Evolutionary conservation across 2,888 invertebrate genomes (phyloP), one percentile per base, ranked within the genome.

Genomic region (Pandemis heparana): DNA sequence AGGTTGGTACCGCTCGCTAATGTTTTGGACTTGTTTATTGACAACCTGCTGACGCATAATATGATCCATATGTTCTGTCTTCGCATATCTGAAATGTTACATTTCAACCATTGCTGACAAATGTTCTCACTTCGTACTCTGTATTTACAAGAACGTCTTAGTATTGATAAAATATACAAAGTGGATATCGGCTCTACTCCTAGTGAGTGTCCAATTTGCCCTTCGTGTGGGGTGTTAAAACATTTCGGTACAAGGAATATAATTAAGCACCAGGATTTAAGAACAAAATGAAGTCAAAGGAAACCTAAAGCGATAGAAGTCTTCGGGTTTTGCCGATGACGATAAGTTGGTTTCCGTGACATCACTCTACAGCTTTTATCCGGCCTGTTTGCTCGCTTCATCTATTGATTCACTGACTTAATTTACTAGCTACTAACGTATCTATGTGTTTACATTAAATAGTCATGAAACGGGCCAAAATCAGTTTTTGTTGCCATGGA

Each of bases 1-100:
- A 80, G 75, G 75, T 72, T 76, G 75, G 74, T 77, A 75, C 71
- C 23, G 56, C 18, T 23, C 23, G 56, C 23, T 23, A 56, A 56
- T 56, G 53, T 53, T 53, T 53, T 53, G 53, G 53, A 18, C 16
- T 53, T 9, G 53, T 8, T 53, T 53, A 53, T 16, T 53, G 53
- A 16, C 53, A 53, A 18, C 8, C 18, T 53, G 18, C 9, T 53
- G 53, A 53, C 53, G 53, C 53, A 46, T 12, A 10, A 46, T 46
- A 46, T 32, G 23, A 32, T 32, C 51, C n/a, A 5, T 2, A 9
- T 53, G 53, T 18, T 53, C 9, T 51, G n/a, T 8, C 16, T 53
- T 53, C 53, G 18, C 9, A 53, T 9, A 53, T 53, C 7, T n/a
- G 4, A 48, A 48, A 48, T 48, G 48, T n/a, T n/a, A 9, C 41